Evolutionary conservation across 2,888 invertebrate genomes (phyloP), one percentile per base, ranked within the genome.

Genomic region (Ennomos quercinarius): DNA sequence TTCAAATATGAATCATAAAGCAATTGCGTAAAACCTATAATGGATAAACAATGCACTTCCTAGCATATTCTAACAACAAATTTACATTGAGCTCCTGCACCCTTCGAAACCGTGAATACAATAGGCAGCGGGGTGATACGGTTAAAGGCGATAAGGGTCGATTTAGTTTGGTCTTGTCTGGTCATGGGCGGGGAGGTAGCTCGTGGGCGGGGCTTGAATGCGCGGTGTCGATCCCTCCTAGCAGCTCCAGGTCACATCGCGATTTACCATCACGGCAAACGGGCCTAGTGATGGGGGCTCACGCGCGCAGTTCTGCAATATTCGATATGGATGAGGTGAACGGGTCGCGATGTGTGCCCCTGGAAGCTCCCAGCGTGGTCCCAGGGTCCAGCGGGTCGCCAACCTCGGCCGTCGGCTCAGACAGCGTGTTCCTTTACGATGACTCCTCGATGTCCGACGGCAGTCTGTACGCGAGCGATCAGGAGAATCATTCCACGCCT

Each of bases 401-500:
- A 53, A 93, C 83, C 72, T 94, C 86, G 69, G 83, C 77, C 0
- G 94, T 91, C 40, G 94, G 95, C 52, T 95, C 95, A 0, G 96
- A 96, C 13, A 51, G 46, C 78, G 93, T 96, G 76, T 95, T 95
- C 75, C 89, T 96, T n/a, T 95, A 95, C 68, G 95, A 95, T 73
- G 93, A 94, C 79, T 93, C 81, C 5, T 93, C 92, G 0, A 87
- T 91, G 87, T 92, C 91, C 50, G 95, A 95, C 72, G 96, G 96
- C 55, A 95, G 94, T 72, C 93, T 95, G 63, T 97, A 96, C 80
- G 95, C 95, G 63, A 97, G 97, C 81, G 97, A 97, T 76, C 96
- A 97, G 83, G 97, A 97, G 81, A 97, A 97, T 80, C 95, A 94
- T 67, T 93, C 95, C 0, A 93, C 94, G 42, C 90, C 92, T 0